Percentiles rank a stretch among this genome's conserved stretches.
Conservation (phyloP, 2,113 vertebrate species). For the Thalassoma bifasciatum region DNA sequence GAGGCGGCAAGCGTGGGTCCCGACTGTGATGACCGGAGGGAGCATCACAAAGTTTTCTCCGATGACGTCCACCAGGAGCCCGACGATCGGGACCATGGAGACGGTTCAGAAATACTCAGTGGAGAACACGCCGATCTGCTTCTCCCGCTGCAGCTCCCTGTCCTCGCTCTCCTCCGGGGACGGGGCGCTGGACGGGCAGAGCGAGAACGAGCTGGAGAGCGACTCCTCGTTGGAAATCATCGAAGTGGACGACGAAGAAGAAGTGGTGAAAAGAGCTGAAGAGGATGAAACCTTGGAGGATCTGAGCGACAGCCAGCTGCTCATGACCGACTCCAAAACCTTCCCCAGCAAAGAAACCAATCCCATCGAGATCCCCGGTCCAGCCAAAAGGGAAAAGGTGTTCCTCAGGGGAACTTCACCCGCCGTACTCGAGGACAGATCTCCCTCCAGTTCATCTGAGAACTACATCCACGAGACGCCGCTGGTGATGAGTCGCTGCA, state of each 20-base stretch:
- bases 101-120: conserved; percentile 90
- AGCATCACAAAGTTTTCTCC: conserved; percentile 85
- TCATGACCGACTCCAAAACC: conserved; percentile 83
- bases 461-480: conserved; percentile 98
- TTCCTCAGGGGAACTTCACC: conserved; percentile 83
- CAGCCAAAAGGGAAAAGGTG: conserved; percentile 77
- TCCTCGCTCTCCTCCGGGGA: conserved; percentile 94
- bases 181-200: conserved; percentile 87
- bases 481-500: conserved; percentile 96
- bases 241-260: conserved; percentile 88
- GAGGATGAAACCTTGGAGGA: conserved; percentile 84
- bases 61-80: conserved; percentile 79
- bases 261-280: conserved; percentile 65
- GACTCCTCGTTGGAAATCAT: conserved; percentile 92
- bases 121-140: conserved; percentile 92
- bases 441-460: conserved; percentile 95
- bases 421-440: conserved; percentile 86
- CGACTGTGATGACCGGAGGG: conserved; percentile 74
- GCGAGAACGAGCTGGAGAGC: conserved; percentile 88
- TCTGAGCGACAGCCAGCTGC: conserved; percentile 79
- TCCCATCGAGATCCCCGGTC: conserved; percentile 85
- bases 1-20: conserved; percentile 89
- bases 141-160: conserved; percentile 95
- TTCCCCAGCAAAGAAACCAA: conserved; percentile 75
- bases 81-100: conserved; percentile 81